These are phyloP conservation scores for Anoura caudifer DNA, from an alignment of 2,113 vertebrate species.

Conservation along the genomic window DNA sequence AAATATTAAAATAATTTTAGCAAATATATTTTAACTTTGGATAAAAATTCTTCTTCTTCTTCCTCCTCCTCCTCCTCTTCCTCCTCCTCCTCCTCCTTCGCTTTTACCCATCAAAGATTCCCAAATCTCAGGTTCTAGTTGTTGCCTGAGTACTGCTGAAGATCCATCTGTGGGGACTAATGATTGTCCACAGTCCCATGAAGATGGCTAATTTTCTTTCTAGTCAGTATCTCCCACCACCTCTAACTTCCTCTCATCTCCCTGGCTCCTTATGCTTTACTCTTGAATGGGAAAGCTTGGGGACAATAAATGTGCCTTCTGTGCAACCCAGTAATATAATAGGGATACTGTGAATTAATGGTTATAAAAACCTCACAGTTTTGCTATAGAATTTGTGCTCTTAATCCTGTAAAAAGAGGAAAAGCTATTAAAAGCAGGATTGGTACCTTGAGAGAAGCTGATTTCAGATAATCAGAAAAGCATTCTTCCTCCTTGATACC, in stretches of 20 bases:
- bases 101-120: neutral
- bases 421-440: neutral
- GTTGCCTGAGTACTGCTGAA: neutral
- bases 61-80: too few species aligned
- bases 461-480: neutral
- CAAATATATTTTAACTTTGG: neutral
- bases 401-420: neutral
- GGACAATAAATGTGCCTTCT: neutral
- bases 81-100: too few species aligned
- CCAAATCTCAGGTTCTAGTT: neutral
- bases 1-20: neutral
- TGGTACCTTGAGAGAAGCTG: neutral
- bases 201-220: too few species aligned
- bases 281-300: neutral
- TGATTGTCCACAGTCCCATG: accelerated
- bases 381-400: neutral
- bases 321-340: too few species aligned
- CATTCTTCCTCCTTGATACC: neutral
- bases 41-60: neutral
- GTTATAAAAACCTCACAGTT: neutral
- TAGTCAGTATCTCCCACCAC: neutral
- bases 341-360: neutral
- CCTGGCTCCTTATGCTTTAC: neutral
- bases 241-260: accelerated
- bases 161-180: neutral